These are phyloP conservation scores for Brachymystax lenok DNA, from an alignment of 2,797 vertebrate species.

Conservation along the genomic window DNA sequence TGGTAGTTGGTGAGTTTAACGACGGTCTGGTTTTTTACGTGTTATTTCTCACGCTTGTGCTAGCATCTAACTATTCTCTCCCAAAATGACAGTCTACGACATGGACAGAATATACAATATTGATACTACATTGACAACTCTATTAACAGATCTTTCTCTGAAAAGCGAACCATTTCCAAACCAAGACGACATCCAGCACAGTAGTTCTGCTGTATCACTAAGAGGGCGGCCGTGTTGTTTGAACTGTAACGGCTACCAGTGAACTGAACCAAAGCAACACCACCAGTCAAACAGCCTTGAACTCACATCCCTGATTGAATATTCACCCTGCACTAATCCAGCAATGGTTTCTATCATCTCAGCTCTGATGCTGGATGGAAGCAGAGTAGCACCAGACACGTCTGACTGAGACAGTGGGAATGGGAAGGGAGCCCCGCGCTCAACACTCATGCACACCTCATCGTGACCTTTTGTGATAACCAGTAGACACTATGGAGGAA, in stretches of 20 bases:
- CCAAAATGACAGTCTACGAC: too few species aligned
- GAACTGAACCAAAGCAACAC: slow-evolving; percentile 43
- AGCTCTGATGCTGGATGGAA: slow-evolving; percentile 51
- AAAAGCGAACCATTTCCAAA: background rate
- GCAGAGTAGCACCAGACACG: slow-evolving; percentile 51
- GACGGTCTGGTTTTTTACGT: background rate
- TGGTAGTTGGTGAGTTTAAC: background rate
- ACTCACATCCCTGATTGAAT: slow-evolving; percentile 61
- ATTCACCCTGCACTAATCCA: slow-evolving; percentile 70
- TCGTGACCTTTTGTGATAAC: slow-evolving; percentile 71
- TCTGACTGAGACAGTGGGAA: slow-evolving; percentile 22
- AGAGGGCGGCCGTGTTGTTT: slow-evolving; percentile 64
- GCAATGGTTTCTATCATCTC: slow-evolving; percentile 67
- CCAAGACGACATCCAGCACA: slow-evolving; percentile 47
- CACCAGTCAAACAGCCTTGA: slow-evolving; percentile 51
- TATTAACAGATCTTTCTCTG: background rate
- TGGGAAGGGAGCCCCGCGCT: background rate
- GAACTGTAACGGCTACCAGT: slow-evolving; percentile 53
- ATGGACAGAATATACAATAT: too few species aligned
- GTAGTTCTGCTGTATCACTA: slow-evolving; percentile 56
- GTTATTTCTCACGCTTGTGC: background rate
- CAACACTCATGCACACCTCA: slow-evolving; percentile 57
- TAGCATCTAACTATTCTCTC: too few species aligned
- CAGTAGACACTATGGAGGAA: slow-evolving; percentile 73
- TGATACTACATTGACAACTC: background rate